Evolutionary conservation across 2,888 invertebrate species (phyloP).

Genomic region (Ectobius pallidus): DNA sequence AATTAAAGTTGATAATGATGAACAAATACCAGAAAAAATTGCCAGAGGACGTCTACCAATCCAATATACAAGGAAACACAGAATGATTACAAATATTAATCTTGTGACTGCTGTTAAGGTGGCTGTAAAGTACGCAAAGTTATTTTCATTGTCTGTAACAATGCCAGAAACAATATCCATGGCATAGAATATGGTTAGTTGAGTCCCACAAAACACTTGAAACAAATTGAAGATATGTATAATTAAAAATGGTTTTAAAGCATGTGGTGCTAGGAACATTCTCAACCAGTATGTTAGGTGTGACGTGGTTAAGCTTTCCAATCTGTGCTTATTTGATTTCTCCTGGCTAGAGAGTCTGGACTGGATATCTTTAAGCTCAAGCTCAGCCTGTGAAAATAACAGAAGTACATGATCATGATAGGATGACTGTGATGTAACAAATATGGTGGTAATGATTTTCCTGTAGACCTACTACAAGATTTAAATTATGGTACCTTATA

Average conservation of each 20-base stretch:
- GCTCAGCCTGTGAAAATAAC: too few relatives aligned
- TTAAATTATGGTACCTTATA: too few relatives aligned
- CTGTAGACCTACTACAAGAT: too few relatives aligned
- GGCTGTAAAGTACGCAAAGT: not conserved
- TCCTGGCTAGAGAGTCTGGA: too few relatives aligned
- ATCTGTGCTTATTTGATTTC: too few relatives aligned
- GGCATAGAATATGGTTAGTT: slow-evolving; percentile 80
- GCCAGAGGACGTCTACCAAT: slow-evolving; percentile 70
- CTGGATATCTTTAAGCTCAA: too few relatives aligned
- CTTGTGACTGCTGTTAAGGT: slow-evolving; percentile 66
- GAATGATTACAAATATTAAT: slow-evolving; percentile 66
- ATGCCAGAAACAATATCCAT: slow-evolving; percentile 65
- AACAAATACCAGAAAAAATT: slow-evolving; percentile 69
- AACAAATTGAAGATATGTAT: slow-evolving; percentile 75
- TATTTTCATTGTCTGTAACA: not conserved
- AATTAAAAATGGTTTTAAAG: slow-evolving; percentile 73
- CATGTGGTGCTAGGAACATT: slow-evolving; percentile 61
- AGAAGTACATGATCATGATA: too few relatives aligned
- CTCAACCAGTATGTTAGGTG: too few relatives aligned
- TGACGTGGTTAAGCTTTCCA: too few relatives aligned
- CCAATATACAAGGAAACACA: slow-evolving; percentile 67
- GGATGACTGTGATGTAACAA: too few relatives aligned
- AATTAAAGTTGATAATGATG: slow-evolving; percentile 66
- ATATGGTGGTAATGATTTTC: too few relatives aligned
- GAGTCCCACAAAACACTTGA: slow-evolving; percentile 76